Evolutionary conservation across 1,140 invertebrate genomes (phyloP), one percentile per base, ranked within the genome.

Genomic region (Lerema accius): DNA sequence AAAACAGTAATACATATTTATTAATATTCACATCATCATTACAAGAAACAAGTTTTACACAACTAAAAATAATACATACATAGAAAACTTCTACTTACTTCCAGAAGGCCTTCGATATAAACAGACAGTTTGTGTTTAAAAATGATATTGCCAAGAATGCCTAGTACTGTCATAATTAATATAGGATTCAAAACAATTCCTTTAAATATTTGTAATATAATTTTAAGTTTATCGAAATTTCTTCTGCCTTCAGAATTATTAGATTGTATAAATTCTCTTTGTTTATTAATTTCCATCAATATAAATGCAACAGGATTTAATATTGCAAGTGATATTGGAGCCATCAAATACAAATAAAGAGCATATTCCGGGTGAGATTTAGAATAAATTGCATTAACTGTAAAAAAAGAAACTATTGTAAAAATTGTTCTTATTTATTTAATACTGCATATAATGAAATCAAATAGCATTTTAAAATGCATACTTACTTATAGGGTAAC

Each of bases 261-360:
- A 19, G 50, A 15, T 19, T 73, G 73, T 14, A 42, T 32, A 75
- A 82, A 66, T 63, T 93, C 58, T 78, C 82, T 80, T 71, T 92
- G 92, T 86, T 97, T 96, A 17, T 95, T 93, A 26, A 98, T 94
- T 92, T 99, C 98, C 93, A 99, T 94, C 37, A 99, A 86, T 1
- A 97, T 90, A 86, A 99, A 97, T 23, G 96, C 97, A 69, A 99
- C 93, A 0, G 98, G 98, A 91, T 99, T 99, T 11, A 99, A 91
- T 64, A 99, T 95, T 1, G 97, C 95, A 26, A 99, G 86, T 46
- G 97, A 98, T 86, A 99, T 97, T 1, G 98, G 98, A 15, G 97
- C 97, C 92, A 99, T 94, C 5, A 99, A 90, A 85, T 99, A 99
- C 4, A 99, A 90, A 88, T 99, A 99, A 0, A 94, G 93, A 0